A percentile compares a stretch with the other conserved stretches of the same genome.
Evolutionary conservation across 2,888 invertebrate species (phyloP).

Genomic region (Erebia aethiops): DNA sequence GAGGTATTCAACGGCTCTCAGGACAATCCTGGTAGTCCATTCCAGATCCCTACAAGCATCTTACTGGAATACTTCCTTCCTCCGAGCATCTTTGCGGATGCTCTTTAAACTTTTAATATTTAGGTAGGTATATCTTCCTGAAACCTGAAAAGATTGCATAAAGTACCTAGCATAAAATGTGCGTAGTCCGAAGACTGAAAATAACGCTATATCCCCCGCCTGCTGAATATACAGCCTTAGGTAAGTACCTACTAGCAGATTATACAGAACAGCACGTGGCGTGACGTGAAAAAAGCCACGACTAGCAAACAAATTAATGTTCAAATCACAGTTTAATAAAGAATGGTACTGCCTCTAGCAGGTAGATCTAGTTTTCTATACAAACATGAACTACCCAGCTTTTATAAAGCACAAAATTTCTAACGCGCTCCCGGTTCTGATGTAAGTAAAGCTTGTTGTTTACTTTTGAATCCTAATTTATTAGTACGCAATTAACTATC

Average conservation of each 20-base stretch:
- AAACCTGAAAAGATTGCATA: neutral
- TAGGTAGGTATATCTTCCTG: neutral
- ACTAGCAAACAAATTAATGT: too few species aligned
- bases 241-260: neutral
- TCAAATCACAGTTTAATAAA: too few species aligned
- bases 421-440: neutral
- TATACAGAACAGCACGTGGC: neutral
- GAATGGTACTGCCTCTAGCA: too few species aligned
- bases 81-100: too few species aligned
- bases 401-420: neutral
- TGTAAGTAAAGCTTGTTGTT: neutral
- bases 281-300: neutral
- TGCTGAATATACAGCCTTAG: neutral
- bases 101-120: too few species aligned
- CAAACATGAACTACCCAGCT: neutral
- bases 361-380: too few species aligned
- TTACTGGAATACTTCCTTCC: too few species aligned
- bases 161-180: conserved; percentile 7
- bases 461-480: too few species aligned
- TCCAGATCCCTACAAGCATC: too few species aligned
- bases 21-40: too few species aligned
- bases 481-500: too few species aligned
- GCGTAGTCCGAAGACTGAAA: neutral
- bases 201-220: neutral
- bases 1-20: too few species aligned